Conservation (phyloP, 2,797 vertebrate genomes). For the Babyrousa celebensis region DNA sequence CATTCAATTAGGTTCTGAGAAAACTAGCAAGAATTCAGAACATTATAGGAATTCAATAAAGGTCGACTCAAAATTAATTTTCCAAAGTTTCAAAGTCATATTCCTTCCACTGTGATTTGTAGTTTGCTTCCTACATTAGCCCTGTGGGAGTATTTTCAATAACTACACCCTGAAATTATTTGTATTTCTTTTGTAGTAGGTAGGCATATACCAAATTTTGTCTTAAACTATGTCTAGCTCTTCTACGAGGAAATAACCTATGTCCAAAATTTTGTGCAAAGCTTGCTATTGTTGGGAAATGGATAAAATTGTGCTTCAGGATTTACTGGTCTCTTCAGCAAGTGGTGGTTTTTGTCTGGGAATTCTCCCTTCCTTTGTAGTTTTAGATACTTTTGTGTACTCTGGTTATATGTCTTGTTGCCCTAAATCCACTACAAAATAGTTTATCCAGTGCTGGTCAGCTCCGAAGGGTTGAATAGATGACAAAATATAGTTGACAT, state of each 20-base stretch:
- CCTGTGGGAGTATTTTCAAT: conserved; percentile 60
- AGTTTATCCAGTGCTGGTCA: background rate
- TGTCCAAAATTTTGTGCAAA: background rate
- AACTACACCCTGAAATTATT: background rate
- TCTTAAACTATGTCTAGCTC: background rate
- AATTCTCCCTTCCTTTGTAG: background rate
- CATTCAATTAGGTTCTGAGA: conserved; percentile 18
- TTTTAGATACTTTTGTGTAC: background rate
- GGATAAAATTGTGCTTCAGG: background rate
- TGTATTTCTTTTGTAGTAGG: background rate
- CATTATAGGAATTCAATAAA: conserved; percentile 68
- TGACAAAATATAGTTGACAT: background rate
- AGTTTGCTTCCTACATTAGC: background rate
- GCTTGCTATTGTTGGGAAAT: background rate
- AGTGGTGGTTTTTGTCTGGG: background rate
- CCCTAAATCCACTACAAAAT: background rate
- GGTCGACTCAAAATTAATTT: conserved; percentile 72
- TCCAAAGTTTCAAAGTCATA: conserved; percentile 34
- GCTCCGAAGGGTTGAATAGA: background rate
- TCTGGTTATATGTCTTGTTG: background rate
- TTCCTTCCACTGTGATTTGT: conserved; percentile 37
- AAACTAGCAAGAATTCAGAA: conserved; percentile 45
- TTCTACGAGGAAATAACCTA: background rate
- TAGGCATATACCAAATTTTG: background rate
- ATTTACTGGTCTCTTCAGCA: background rate